Conservation (phyloP, 2,888 invertebrate species). For the Lutraria lutraria region DNA sequence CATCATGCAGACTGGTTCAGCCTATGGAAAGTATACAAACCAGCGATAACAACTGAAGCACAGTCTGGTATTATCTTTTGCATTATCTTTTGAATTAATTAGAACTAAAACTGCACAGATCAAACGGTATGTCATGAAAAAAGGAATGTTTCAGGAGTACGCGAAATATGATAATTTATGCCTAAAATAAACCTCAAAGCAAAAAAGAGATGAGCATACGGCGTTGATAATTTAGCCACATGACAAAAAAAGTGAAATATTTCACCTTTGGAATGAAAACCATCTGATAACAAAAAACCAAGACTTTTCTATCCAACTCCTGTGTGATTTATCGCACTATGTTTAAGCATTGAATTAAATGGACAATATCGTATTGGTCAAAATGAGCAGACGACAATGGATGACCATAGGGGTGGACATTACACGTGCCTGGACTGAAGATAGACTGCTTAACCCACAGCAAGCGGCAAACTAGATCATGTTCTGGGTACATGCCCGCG, state of each 20-base stretch:
- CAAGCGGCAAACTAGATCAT: neutral
- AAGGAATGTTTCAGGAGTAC: neutral
- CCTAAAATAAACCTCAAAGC: neutral
- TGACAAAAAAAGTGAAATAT: neutral
- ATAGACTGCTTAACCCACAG: neutral
- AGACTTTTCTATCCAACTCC: neutral
- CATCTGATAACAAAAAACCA: neutral
- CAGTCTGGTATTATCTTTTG: neutral
- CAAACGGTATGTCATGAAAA: neutral
- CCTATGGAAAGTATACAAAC: neutral
- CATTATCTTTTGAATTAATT: neutral
- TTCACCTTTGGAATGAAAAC: neutral
- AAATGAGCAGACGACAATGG: constrained; percentile 7
- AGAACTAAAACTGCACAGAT: neutral
- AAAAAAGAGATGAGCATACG: neutral
- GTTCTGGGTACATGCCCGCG: neutral
- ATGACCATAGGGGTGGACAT: constrained; percentile 21
- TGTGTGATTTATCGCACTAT: neutral
- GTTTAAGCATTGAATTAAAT: neutral
- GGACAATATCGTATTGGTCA: neutral
- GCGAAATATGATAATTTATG: neutral
- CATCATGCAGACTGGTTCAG: neutral
- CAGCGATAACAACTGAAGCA: neutral
- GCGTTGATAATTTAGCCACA: neutral
- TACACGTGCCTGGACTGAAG: neutral